A percentile compares a stretch with the other conserved stretches of the same genome.
These are phyloP conservation scores for Scaptomyza polygonia DNA, from an alignment of 2,888 invertebrate genomes.

Conservation along the genomic window DNA sequence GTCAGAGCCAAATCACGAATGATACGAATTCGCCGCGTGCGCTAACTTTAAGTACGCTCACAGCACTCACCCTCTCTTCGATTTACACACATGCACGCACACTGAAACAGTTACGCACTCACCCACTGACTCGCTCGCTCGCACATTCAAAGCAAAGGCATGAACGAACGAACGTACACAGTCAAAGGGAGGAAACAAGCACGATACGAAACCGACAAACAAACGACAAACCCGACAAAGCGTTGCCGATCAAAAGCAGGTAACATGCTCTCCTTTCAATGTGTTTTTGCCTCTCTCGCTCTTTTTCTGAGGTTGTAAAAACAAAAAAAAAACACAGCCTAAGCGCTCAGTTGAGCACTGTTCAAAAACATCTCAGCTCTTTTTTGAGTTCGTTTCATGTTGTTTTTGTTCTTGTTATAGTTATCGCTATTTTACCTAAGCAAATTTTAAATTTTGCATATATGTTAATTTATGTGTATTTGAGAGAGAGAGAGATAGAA, in stretches of 20 bases:
- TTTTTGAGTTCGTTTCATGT: constrained; percentile 20
- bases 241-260: constrained; percentile 51
- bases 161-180: neutral
- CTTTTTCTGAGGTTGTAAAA: constrained; percentile 35
- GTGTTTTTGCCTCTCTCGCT: constrained; percentile 9
- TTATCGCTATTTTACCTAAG: constrained; percentile 58
- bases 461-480: constrained; percentile 65
- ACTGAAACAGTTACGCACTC: constrained; percentile 46
- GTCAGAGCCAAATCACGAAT: constrained; percentile 84
- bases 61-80: constrained; percentile 57
- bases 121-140: constrained; percentile 36
- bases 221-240: constrained; percentile 28
- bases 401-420: constrained; percentile 36
- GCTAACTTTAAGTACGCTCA: constrained; percentile 80
- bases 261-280: constrained; percentile 51
- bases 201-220: constrained; percentile 25
- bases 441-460: constrained; percentile 45
- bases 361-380: constrained; percentile 53
- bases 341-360: constrained; percentile 33
- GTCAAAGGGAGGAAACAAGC: constrained; percentile 50
- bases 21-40: constrained; percentile 82
- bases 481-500: constrained; percentile 48
- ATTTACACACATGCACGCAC: constrained; percentile 27
- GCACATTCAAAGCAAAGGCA: constrained; percentile 23
- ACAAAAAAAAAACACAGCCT: constrained; percentile 34